Base-by-base conservation (phyloP, 2,113 vertebrate genomes). In the Eupsittula cactorum region DNA sequence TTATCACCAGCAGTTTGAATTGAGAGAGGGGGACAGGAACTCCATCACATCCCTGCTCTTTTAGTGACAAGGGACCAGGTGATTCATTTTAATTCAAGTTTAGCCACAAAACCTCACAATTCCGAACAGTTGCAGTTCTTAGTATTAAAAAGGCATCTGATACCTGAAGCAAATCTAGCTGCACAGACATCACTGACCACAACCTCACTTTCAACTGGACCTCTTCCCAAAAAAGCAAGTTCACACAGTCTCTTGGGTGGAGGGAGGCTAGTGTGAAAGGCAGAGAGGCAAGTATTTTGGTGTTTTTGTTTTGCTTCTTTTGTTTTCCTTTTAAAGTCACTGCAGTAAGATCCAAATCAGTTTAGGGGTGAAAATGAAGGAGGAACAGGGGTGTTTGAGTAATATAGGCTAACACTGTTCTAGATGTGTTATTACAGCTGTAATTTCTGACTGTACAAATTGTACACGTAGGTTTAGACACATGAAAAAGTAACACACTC, bases 361-460 rank as follows among this genome's bases (percentile, higher is more conserved):
- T 93, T 96, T 52, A 92, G 91, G 85, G 95, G 91, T 84, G 89
- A 89, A 92, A 92, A 87, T 77, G 92, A 89, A 91, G 41, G 33
- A 82, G 90, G 44, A 89, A 87, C n/a, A 68, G 52, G 93, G 92
- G 88, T 71, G 90, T 81, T 96, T 88, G 95, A 97, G 96, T 97
- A 97, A 97, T 97, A 96, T 97, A 97, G 94, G 97, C 94, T 97
- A 97, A 98, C 97, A 97, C 97, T 98, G 97, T 97, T 96, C 97
- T 98, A 97, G 94, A 97, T 95, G 96, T 97, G 97, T 97, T 97
- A 97, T 97, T 97, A 97, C 95, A 97, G 96, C 96, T 97, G 97
- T 97, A 97, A 98, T 97, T 97, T 97, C 96, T 96, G 97, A 91
- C 87, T 97, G 95, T 97, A 97, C 92, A 89, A 97, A 97, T 87